Percentiles rank a stretch among this genome's conserved stretches.
Evolutionary conservation across 1,140 invertebrate species (phyloP).

Genomic region (Calliopsis andreniformis): DNA sequence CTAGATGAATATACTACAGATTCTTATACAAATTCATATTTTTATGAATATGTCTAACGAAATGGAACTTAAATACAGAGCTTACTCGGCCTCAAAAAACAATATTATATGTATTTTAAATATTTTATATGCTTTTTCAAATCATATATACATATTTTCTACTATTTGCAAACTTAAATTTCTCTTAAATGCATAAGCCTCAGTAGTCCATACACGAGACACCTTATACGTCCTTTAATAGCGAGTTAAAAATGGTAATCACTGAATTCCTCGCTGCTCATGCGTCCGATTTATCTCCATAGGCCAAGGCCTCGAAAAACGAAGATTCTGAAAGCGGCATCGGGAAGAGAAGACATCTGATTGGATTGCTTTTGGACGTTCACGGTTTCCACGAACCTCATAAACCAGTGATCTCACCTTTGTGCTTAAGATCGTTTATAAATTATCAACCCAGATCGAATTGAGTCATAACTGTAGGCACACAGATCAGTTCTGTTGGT

Average conservation of each 20-base stretch:
- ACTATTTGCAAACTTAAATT: too few species aligned
- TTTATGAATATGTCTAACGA: too few species aligned
- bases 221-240: too few species aligned
- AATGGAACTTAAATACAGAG: too few species aligned
- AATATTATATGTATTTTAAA: too few species aligned
- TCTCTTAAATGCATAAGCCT: too few species aligned
- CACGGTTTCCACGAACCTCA: not conserved
- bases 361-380: constrained; percentile 2
- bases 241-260: not conserved
- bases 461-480: not conserved
- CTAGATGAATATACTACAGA: too few species aligned
- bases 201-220: too few species aligned
- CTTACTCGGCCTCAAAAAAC: too few species aligned
- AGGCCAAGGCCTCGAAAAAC: constrained; percentile 27
- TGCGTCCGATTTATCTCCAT: constrained; percentile 12
- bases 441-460: constrained; percentile 13
- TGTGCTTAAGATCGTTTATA: not conserved
- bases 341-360: constrained; percentile 1
- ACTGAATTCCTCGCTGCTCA: constrained; percentile 27
- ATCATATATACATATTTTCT: too few species aligned
- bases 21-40: too few species aligned
- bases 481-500: not conserved
- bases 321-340: constrained; percentile 28
- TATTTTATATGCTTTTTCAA: too few species aligned
- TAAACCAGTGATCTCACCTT: constrained; percentile 20